Conservation (phyloP, 2,797 vertebrate genomes). For the Lepus oiostolus region DNA sequence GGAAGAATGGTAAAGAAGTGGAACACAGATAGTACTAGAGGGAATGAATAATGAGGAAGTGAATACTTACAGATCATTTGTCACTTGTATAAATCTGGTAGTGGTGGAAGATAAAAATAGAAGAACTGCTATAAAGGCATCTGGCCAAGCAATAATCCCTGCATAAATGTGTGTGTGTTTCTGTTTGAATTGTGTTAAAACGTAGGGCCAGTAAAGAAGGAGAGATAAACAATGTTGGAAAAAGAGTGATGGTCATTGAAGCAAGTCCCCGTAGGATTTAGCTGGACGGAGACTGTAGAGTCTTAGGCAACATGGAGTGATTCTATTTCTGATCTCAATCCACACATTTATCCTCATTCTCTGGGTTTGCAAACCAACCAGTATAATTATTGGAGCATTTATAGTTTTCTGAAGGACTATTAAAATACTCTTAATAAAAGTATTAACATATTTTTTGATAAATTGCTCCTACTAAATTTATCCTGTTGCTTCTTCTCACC, state of each 20-base stretch:
- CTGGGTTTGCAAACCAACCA: not conserved
- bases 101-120: not conserved
- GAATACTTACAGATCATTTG: not conserved
- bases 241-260: not conserved
- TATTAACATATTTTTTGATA: not conserved
- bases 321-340: not conserved
- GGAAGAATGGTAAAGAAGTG: not conserved
- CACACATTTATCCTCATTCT: not conserved
- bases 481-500: not conserved
- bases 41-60: not conserved
- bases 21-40: not conserved
- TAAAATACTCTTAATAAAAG: not conserved
- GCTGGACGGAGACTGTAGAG: not conserved
- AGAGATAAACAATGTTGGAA: not conserved
- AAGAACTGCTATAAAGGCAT: not conserved
- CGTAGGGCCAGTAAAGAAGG: not conserved
- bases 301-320: not conserved
- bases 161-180: not conserved
- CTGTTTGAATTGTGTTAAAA: not conserved
- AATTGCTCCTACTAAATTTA: conserved; percentile 6
- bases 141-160: not conserved
- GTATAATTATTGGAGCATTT: not conserved
- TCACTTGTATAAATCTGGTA: not conserved
- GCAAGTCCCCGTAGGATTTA: not conserved
- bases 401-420: not conserved